A percentile compares a stretch with the other conserved stretches of the same genome.
phyloP scores from a whole-genome alignment of 2,888 invertebrate genomes.

The Arctia plantaginis region DNA sequence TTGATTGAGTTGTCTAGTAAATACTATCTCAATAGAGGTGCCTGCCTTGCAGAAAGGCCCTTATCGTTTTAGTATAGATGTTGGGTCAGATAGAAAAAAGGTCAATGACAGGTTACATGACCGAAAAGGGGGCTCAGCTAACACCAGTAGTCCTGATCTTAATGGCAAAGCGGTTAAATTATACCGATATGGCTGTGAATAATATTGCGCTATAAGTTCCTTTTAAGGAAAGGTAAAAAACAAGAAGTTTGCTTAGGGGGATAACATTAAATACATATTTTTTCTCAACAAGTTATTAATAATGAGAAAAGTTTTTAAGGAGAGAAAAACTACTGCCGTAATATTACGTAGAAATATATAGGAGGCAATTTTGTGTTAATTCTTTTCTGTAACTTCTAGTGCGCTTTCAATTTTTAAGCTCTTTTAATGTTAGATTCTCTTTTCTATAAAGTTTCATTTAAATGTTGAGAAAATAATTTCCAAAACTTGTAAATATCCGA shows the following conservation, averaged over 20 bases:
- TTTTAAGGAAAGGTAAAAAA: background rate
- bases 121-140: background rate
- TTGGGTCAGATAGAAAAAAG: conserved; percentile 9
- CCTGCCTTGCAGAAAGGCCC: conserved; percentile 6
- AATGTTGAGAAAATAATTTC: background rate
- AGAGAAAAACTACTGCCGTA: background rate
- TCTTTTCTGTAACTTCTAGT: background rate
- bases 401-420: background rate
- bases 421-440: background rate
- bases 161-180: background rate
- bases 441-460: background rate
- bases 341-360: background rate
- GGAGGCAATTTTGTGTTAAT: background rate
- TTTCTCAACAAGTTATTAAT: background rate
- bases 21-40: conserved; percentile 6
- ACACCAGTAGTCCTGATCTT: background rate
- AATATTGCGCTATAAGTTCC: background rate
- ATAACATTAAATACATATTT: no score
- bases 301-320: background rate
- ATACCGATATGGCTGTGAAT: background rate
- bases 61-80: conserved; percentile 10
- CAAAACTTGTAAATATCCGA: background rate
- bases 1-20: background rate
- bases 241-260: background rate
- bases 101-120: background rate